Evolutionary conservation across 2,888 invertebrate genomes (phyloP).

Genomic region (Yponomeuta malinellus): DNA sequence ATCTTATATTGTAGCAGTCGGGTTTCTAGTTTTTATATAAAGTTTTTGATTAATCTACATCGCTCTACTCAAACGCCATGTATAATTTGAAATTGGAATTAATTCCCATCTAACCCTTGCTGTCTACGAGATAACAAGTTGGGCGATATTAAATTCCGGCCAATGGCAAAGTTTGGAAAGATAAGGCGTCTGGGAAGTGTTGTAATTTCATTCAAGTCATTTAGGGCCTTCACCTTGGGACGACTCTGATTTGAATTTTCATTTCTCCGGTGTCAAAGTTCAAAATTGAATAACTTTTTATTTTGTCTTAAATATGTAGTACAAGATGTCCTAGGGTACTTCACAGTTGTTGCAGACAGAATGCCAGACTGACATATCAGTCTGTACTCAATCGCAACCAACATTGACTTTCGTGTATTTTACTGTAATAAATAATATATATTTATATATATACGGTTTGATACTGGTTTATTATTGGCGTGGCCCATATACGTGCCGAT

Average conservation of each 20-base stretch:
- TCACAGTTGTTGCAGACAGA: no score
- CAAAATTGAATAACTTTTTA: background rate
- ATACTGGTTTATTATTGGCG: no score
- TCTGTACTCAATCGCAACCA: no score
- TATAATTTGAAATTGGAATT: constrained; percentile 31
- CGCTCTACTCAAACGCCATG: background rate
- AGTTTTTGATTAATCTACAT: no score
- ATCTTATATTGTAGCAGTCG: no score
- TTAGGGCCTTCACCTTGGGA: constrained; percentile 5
- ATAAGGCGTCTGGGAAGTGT: background rate
- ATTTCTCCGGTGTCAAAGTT: background rate
- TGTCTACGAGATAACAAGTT: constrained; percentile 49
- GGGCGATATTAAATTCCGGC: constrained; percentile 55
- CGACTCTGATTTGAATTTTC: constrained; percentile 9
- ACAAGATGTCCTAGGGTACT: background rate
- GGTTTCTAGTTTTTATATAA: no score
- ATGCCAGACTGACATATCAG: no score
- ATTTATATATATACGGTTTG: no score
- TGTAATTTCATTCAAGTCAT: constrained; percentile 9
- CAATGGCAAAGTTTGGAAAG: constrained; percentile 39
- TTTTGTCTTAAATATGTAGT: background rate
- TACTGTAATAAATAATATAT: no score
- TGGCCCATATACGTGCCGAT: no score
- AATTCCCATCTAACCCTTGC: constrained; percentile 47
- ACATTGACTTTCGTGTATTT: no score